Conservation (phyloP, 2,113 vertebrate species). For the Cepphus grylle region DNA sequence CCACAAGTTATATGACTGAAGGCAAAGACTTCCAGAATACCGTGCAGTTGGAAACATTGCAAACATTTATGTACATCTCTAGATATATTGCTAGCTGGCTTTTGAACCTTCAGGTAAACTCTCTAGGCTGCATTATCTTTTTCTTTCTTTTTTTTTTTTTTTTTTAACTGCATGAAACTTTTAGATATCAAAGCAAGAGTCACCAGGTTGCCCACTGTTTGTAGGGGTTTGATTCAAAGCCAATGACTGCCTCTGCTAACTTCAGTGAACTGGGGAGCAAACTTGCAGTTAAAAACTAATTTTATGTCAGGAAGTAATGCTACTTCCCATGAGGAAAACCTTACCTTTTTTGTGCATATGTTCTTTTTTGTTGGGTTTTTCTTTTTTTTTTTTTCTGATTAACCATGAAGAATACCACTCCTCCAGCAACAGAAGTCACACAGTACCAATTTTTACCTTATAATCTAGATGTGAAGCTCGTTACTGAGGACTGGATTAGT, state of each 20-base stretch:
- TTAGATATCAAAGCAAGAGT: neutral
- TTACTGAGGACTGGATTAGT: neutral
- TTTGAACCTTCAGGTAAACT: neutral
- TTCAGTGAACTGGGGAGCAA: neutral
- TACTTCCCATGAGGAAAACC: neutral
- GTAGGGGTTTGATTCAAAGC: neutral
- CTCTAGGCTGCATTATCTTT: neutral
- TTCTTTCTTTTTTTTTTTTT: too few species aligned
- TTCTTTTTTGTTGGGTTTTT: too few species aligned
- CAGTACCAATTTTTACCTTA: neutral
- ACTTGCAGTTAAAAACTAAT: neutral
- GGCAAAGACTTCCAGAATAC: neutral
- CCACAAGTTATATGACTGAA: neutral
- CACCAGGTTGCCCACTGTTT: fast-evolving
- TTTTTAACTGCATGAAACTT: neutral
- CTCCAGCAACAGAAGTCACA: neutral
- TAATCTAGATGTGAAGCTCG: neutral
- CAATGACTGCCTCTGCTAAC: neutral
- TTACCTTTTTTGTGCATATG: neutral
- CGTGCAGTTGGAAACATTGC: neutral
- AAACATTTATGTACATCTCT: neutral
- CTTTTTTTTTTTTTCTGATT: neutral
- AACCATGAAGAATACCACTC: neutral
- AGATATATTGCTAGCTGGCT: neutral
- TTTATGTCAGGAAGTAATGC: neutral